phyloP scores from a whole-genome alignment of 2,113 vertebrate genomes.

The Siniperca knerii region DNA sequence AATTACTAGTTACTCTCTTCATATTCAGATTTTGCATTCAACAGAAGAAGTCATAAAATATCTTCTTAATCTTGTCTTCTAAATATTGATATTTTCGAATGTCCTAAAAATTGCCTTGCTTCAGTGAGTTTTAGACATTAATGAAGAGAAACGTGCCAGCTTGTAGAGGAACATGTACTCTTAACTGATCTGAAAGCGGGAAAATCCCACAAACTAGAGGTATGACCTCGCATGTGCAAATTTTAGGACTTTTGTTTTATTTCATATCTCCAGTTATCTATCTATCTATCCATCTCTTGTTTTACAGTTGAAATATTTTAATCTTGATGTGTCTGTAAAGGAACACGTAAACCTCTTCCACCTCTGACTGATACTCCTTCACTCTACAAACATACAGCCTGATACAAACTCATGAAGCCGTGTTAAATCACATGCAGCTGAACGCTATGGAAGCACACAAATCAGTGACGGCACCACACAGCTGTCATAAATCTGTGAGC shows the following conservation, averaged over 20 bases:
- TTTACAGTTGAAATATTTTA: not conserved
- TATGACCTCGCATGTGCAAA: not conserved
- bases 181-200: not conserved
- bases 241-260: not conserved
- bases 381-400: slow-evolving; percentile 13
- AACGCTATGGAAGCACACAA: slow-evolving; percentile 37
- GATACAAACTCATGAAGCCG: not conserved
- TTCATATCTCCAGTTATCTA: not conserved
- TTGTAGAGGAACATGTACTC: not conserved
- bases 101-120: not conserved
- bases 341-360: not conserved
- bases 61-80: not conserved
- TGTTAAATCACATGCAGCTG: slow-evolving; percentile 47
- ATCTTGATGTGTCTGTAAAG: not conserved
- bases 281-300: not conserved
- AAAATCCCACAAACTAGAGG: not conserved
- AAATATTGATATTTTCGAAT: not conserved
- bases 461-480: slow-evolving; percentile 32
- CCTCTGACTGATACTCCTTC: not conserved
- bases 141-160: not conserved
- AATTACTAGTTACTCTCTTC: not conserved
- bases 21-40: not conserved
- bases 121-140: not conserved
- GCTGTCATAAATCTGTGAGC: slow-evolving; percentile 22
- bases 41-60: not conserved